Percentiles rank a stretch among this genome's conserved stretches.
phyloP scores from a whole-genome alignment of 2,113 vertebrate species.

The Garra rufa region DNA sequence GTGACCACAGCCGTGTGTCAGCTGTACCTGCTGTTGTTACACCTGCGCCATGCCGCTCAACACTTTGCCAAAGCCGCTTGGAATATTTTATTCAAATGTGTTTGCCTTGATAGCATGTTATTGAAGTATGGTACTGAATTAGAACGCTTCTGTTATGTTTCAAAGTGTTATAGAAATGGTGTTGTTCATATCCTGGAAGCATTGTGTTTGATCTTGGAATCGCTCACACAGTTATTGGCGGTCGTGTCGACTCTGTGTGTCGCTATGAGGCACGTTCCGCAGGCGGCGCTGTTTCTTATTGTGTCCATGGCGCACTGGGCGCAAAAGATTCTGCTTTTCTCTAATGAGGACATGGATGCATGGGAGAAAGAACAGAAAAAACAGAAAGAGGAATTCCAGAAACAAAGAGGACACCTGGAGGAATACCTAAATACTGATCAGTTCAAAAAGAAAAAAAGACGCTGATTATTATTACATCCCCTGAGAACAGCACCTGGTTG shows the following conservation, averaged over 20 bases:
- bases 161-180: neutral
- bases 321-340: constrained; percentile 70
- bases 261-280: constrained; percentile 67
- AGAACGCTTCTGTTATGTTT: neutral
- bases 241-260: constrained; percentile 65
- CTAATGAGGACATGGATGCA: too few species aligned
- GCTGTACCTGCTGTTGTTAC: constrained; percentile 74
- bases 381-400: constrained; percentile 65
- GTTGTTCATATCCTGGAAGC: constrained; percentile 67
- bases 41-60: constrained; percentile 63
- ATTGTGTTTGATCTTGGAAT: constrained; percentile 68
- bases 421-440: constrained; percentile 59
- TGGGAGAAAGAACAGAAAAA: constrained; percentile 70
- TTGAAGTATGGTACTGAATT: neutral
- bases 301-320: constrained; percentile 67
- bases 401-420: constrained; percentile 66
- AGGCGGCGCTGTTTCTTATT: constrained; percentile 68
- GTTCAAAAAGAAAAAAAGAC: neutral
- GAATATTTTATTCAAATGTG: neutral
- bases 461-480: too few species aligned
- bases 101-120: neutral
- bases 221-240: constrained; percentile 65
- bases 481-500: too few species aligned
- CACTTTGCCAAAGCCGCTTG: constrained; percentile 63
- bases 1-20: constrained; percentile 71